Evolutionary conservation across 2,888 invertebrate genomes (phyloP), one percentile per base, ranked within the genome.

Genomic region (Platerodrilus igneus): DNA sequence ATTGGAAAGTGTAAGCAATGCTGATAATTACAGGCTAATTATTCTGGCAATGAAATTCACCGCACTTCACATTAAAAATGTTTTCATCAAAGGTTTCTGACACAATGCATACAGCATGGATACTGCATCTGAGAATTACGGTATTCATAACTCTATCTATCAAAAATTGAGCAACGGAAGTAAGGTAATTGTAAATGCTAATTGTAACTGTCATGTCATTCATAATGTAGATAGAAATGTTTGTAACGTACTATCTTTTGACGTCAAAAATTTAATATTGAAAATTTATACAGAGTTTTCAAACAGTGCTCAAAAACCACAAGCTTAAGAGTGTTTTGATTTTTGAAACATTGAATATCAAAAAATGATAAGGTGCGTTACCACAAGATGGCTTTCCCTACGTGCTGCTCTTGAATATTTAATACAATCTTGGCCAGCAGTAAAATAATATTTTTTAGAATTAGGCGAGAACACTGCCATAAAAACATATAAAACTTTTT

Each of bases 131-230:
- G 28, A 30, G 11, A 37, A 19, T 18, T 37, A 21, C n/a, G 29
- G 37, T 6, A 22, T 10, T 3, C 4, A 29, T 17, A 30, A 30
- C 7, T 37, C 29, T 15, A 30, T 37, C 3, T 37, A 22, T 6
- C 28, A 37, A 21, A 31, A 31, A 14, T 13, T 31, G 11, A 2
- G 2, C n/a, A 3, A 4, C 8, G 4, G n/a, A 5, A 20, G 21
- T 10, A 5, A 11, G 11, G 9, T 21, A 13, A 29, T 37, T 30
- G 8, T 37, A 15, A 37, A 37, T 13, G 22, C 23, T 11, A 37
- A 37, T 23, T 37, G 37, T n/a, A 30, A 29, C 30, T 37, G 37
- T 23, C 37, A 37, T 8, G 22, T 29, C 3, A 11, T 37, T 10
- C 37, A 37, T n/a, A 37, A 37, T 29, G 21, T 23, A n/a, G 37